phyloP scores from a whole-genome alignment of 2,797 vertebrate genomes.

The Oreonectes daqikongensis region DNA sequence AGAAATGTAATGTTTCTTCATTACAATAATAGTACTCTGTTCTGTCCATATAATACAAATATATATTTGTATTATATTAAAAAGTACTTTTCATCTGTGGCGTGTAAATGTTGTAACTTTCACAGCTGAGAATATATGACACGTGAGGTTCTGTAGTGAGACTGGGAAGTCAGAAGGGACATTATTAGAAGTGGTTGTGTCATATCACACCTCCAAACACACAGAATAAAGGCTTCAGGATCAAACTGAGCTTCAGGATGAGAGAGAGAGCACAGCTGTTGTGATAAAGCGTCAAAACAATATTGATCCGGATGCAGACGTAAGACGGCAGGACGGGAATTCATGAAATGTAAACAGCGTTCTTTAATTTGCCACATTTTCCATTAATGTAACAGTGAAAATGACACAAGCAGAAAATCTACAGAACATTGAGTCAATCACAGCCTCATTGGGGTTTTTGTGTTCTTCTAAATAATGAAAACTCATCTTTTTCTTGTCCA shows the following conservation, averaged over 20 bases:
- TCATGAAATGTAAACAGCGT: background rate
- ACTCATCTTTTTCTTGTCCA: background rate
- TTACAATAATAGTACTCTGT: too few species aligned
- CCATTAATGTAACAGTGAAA: background rate
- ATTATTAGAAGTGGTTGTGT: background rate
- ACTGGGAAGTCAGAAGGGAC: background rate
- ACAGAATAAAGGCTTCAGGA: constrained; percentile 1
- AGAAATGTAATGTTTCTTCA: too few species aligned
- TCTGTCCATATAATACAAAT: too few species aligned
- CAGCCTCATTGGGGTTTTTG: background rate
- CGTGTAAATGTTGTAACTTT: background rate
- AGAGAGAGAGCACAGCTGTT: background rate
- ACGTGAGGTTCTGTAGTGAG: background rate
- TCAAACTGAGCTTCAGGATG: background rate
- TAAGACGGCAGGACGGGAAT: background rate
- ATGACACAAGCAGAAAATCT: background rate
- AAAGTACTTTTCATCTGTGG: background rate
- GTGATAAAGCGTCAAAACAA: background rate
- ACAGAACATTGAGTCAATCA: background rate
- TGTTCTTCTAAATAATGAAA: background rate
- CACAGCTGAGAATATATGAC: background rate
- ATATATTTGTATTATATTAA: background rate
- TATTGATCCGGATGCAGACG: background rate
- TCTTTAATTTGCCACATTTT: constrained; percentile 1
- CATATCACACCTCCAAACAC: background rate